Conservation (phyloP, 2,888 invertebrate genomes). For the Hypolimnas misippus region DNA sequence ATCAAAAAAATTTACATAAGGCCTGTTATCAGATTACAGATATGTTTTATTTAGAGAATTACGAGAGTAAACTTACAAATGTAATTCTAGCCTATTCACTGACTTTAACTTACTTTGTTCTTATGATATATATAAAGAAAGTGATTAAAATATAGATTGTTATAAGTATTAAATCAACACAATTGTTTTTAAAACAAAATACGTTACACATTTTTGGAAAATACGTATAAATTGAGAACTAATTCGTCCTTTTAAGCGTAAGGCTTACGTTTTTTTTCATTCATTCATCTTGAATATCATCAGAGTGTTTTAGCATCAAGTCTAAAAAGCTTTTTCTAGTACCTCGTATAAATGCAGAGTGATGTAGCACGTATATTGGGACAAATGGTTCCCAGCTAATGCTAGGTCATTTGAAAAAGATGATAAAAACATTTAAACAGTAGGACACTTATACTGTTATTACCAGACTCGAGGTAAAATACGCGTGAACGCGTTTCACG, state of each 20-base stretch:
- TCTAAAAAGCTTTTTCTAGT: constrained; percentile 24
- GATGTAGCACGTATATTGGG: constrained; percentile 1
- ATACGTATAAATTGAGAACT: background rate
- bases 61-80: too few relatives aligned
- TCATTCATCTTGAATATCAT: constrained; percentile 5
- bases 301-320: background rate
- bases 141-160: too few relatives aligned
- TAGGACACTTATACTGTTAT: background rate
- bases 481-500: too few relatives aligned
- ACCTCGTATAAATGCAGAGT: constrained; percentile 4
- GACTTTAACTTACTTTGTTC: too few relatives aligned
- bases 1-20: too few relatives aligned
- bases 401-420: background rate
- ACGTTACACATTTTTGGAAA: background rate
- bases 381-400: background rate
- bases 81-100: too few relatives aligned
- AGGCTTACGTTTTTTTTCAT: background rate
- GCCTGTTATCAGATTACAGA: too few relatives aligned
- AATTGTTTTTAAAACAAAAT: too few relatives aligned
- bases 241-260: background rate
- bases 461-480: background rate
- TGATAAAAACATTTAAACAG: background rate
- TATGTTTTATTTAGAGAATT: too few relatives aligned
- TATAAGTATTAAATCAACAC: too few relatives aligned
- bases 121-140: too few relatives aligned